Percentiles rank a stretch among this genome's conserved stretches.
phyloP scores from a whole-genome alignment of 2,797 vertebrate genomes.

The Chromis chromis region DNA sequence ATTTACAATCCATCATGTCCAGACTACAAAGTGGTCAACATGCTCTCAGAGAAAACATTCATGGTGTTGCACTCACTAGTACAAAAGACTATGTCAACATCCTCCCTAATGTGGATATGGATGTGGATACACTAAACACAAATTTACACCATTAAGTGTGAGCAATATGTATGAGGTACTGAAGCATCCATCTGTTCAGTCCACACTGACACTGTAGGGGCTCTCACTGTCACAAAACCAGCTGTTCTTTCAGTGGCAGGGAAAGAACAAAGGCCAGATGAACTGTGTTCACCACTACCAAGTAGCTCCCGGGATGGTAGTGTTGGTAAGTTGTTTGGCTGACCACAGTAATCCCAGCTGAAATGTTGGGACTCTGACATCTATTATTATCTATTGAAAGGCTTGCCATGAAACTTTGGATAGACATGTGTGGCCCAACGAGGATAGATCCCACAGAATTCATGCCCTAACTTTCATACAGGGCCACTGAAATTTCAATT shows the following conservation, averaged over 20 bases:
- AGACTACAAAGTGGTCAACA: no score
- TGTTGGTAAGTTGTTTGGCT: not conserved
- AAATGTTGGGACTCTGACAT: not conserved
- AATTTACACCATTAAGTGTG: not conserved
- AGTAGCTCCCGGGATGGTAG: not conserved
- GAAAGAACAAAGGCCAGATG: not conserved
- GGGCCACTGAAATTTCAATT: no score
- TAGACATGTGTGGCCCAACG: no score
- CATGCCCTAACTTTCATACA: no score
- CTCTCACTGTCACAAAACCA: slow-evolving; percentile 2
- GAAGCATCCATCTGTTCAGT: not conserved
- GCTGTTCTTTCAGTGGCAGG: slow-evolving; percentile 5
- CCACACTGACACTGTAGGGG: not conserved
- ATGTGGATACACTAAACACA: not conserved
- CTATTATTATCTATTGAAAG: no score
- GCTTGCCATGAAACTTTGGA: no score
- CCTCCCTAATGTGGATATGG: not conserved
- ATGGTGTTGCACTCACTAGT: not conserved
- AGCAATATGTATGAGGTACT: not conserved
- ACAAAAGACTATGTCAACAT: not conserved
- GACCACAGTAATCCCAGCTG: not conserved
- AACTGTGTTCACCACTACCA: not conserved
- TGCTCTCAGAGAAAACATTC: not conserved
- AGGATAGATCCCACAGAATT: no score
- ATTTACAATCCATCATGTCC: no score